phyloP scores from a whole-genome alignment of 2,888 invertebrate species.

The Mycalesis mineus region DNA sequence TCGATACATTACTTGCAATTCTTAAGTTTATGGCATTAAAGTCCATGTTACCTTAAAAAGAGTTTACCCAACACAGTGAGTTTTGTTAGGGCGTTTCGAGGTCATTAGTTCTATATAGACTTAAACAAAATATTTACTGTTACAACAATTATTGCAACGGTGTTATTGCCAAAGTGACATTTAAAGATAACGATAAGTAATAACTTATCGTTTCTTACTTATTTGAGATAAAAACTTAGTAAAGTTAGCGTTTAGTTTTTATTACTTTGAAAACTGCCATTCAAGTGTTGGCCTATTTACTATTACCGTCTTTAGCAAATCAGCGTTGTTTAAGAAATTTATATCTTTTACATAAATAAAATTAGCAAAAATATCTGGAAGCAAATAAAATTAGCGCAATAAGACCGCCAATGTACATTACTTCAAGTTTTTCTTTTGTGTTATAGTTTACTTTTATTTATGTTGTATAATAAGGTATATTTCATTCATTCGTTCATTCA shows the following conservation, averaged over 20 bases:
- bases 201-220: too few species aligned
- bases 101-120: slow-evolving; percentile 6
- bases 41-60: background rate
- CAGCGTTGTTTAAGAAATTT: background rate
- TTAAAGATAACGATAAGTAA: background rate
- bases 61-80: background rate
- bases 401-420: too few species aligned
- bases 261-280: background rate
- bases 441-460: too few species aligned
- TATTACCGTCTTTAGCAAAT: background rate
- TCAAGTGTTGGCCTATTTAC: background rate
- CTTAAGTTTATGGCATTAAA: slow-evolving; percentile 1
- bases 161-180: background rate
- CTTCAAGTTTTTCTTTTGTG: too few species aligned
- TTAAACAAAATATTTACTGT: slow-evolving; percentile 8
- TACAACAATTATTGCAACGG: background rate
- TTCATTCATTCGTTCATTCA: too few species aligned
- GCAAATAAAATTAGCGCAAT: too few species aligned
- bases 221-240: too few species aligned
- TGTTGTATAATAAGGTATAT: too few species aligned
- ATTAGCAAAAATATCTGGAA: too few species aligned
- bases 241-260: background rate
- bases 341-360: too few species aligned
- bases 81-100: slow-evolving; percentile 3
- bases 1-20: background rate